Percentiles rank a stretch among this genome's conserved stretches.
phyloP scores from a whole-genome alignment of 2,113 vertebrate genomes.

The Brienomyrus brachyistius region DNA sequence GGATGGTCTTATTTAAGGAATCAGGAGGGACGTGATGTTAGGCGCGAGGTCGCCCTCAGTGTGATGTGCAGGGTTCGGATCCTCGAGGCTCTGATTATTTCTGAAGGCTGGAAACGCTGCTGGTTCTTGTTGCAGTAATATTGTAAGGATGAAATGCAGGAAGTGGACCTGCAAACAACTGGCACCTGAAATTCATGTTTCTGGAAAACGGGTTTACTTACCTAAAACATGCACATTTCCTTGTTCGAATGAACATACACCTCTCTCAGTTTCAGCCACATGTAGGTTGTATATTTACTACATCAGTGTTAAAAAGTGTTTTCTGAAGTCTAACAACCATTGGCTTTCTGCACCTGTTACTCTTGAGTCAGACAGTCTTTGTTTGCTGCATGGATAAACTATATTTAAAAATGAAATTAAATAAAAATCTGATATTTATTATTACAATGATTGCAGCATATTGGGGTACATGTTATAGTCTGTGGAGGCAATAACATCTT shows the following conservation, averaged over 20 bases:
- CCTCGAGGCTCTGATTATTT: not conserved
- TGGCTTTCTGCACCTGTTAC: not conserved
- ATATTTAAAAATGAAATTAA: not conserved
- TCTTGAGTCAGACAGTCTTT: not conserved
- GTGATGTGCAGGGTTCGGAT: not conserved
- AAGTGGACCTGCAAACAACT: not conserved
- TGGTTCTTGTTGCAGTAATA: not conserved
- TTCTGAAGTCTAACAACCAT: not conserved
- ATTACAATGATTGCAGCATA: not conserved
- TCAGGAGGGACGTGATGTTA: not conserved
- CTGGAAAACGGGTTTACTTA: not conserved
- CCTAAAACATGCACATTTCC: not conserved
- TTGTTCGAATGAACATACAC: not conserved
- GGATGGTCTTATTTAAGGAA: not conserved
- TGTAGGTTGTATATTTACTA: not conserved
- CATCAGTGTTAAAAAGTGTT: not conserved
- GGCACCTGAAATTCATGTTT: not conserved
- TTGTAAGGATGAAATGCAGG: not conserved
- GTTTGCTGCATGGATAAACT: not conserved
- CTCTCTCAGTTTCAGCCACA: not conserved
- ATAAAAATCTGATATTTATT: not conserved
- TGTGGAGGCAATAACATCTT: not conserved
- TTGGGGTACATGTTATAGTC: not conserved
- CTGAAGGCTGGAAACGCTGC: not conserved
- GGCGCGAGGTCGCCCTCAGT: not conserved